Percentiles rank a stretch among this genome's conserved stretches.
Conservation (phyloP, 1,140 invertebrate genomes). For the Papilio aristodemus region DNA sequence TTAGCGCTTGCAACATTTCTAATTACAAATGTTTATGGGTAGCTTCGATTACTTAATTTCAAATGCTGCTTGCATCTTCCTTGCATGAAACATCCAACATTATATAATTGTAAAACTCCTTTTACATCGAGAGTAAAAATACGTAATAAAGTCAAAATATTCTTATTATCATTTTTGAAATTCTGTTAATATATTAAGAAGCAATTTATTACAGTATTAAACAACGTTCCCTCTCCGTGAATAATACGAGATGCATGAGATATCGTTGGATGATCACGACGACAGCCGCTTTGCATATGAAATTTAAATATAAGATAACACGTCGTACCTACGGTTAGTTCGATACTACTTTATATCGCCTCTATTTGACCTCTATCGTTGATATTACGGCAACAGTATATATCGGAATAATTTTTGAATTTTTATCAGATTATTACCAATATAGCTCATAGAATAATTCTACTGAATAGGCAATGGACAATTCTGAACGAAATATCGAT, state of each 20-base stretch:
- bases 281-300: constrained; percentile 17
- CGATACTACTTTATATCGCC: neutral
- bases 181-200: constrained; percentile 1
- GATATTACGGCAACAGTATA: constrained; percentile 2
- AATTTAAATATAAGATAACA: constrained; percentile 3
- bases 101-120: neutral
- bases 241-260: neutral
- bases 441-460: neutral
- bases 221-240: neutral
- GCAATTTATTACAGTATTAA: constrained; percentile 11
- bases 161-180: neutral
- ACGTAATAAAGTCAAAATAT: neutral
- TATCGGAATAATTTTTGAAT: constrained; percentile 16
- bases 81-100: neutral
- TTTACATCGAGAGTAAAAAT: neutral
- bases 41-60: neutral
- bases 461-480: neutral
- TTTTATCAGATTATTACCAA: neutral
- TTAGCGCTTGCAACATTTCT: too few relatives aligned
- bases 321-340: neutral
- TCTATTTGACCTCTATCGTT: constrained; percentile 12
- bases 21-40: too few relatives aligned
- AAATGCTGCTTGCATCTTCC: neutral
- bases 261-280: neutral
- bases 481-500: neutral